Conservation (phyloP, 1,140 invertebrate genomes). For the Heliconius hewitsoni region DNA sequence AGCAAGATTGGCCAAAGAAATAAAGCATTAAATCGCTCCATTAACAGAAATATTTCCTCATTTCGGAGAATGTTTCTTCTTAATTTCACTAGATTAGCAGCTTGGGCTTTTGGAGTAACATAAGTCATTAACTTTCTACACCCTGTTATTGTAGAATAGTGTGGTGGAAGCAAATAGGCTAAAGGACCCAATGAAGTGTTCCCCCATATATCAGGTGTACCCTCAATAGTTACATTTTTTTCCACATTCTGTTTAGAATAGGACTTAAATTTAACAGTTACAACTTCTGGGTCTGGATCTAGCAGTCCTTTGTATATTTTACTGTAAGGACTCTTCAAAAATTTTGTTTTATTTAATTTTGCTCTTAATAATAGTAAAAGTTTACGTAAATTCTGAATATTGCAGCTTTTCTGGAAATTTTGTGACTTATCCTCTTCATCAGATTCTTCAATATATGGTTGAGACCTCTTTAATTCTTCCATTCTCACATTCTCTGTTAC, state of each 20-base stretch:
- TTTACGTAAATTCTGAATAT: constrained; percentile 52
- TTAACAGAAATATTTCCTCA: constrained; percentile 49
- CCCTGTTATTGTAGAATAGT: constrained; percentile 66
- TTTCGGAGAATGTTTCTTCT: constrained; percentile 53
- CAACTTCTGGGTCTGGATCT: constrained; percentile 37
- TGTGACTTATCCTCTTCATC: not conserved
- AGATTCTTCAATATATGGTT: constrained; percentile 21
- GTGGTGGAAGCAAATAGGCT: constrained; percentile 62
- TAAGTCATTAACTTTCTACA: constrained; percentile 57
- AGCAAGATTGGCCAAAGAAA: constrained; percentile 69
- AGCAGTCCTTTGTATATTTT: constrained; percentile 49
- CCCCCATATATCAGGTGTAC: constrained; percentile 61
- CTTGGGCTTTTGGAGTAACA: constrained; percentile 32
- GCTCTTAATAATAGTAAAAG: constrained; percentile 59
- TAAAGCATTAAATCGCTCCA: constrained; percentile 62
- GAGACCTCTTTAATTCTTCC: constrained; percentile 41
- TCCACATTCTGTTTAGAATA: constrained; percentile 60
- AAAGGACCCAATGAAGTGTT: constrained; percentile 39
- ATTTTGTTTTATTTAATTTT: constrained; percentile 53
- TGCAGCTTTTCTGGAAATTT: constrained; percentile 13
- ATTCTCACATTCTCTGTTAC: constrained; percentile 52
- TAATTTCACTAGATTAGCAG: constrained; percentile 39
- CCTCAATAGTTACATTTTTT: constrained; percentile 39
- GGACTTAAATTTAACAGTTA: constrained; percentile 54
- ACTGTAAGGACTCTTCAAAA: constrained; percentile 41